These are phyloP conservation scores for Nanorana parkeri DNA, from an alignment of 2,113 vertebrate genomes.

Conservation along the genomic window DNA sequence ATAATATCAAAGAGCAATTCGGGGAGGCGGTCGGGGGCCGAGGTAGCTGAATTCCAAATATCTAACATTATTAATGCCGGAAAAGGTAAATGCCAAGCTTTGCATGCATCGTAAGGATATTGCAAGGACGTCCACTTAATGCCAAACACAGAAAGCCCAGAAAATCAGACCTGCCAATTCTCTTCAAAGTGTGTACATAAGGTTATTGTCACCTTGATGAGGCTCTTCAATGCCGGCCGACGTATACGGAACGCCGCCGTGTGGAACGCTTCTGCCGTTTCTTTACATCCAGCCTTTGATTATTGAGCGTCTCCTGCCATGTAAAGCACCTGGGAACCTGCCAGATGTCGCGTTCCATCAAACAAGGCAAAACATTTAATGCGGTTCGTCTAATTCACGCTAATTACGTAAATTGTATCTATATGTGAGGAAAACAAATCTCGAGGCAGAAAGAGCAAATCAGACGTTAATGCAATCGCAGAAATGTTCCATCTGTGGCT, in stretches of 20 bases:
- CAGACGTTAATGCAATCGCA: no score
- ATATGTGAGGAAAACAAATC: no score
- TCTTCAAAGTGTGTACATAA: slow-evolving; percentile 33
- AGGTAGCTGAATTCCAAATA: slow-evolving; percentile 19
- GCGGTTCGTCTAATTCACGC: background rate
- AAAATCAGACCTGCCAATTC: slow-evolving; percentile 42
- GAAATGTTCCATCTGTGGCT: no score
- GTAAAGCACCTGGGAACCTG: slow-evolving; percentile 2
- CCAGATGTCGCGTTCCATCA: slow-evolving; percentile 17
- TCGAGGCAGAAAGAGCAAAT: no score
- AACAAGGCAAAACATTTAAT: background rate
- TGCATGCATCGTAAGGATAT: slow-evolving; percentile 54
- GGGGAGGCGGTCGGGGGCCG: slow-evolving; percentile 1
- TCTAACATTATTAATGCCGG: slow-evolving; percentile 37
- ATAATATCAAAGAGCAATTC: slow-evolving; percentile 12
- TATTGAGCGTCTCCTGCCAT: background rate
- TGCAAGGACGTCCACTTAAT: slow-evolving; percentile 42
- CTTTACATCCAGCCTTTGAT: background rate
- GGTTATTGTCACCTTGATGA: slow-evolving; percentile 52
- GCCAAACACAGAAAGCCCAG: slow-evolving; percentile 22
- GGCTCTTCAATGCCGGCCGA: slow-evolving; percentile 25
- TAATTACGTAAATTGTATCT: background rate
- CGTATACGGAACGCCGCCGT: background rate
- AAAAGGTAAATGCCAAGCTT: slow-evolving; percentile 55
- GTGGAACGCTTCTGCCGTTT: background rate